Evolutionary conservation across 2,113 vertebrate genomes (phyloP).

Genomic region (Octodon degus): DNA sequence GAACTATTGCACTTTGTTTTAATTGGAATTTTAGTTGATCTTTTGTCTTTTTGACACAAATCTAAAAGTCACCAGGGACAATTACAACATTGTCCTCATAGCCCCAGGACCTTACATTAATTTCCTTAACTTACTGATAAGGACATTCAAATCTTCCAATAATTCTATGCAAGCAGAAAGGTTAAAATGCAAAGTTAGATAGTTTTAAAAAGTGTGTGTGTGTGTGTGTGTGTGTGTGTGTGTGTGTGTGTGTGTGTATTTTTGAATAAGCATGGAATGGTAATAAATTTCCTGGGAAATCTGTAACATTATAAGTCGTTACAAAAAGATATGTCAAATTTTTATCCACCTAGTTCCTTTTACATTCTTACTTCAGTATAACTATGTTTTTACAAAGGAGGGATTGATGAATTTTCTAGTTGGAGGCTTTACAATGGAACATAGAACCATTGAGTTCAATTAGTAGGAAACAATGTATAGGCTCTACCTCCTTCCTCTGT

Average conservation of each 20-base stretch:
- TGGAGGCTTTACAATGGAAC: not conserved
- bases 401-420: not conserved
- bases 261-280: not conserved
- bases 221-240: not conserved
- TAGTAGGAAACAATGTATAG: not conserved
- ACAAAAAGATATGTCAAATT: not conserved
- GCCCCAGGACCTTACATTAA: conserved; percentile 23
- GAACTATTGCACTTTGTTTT: conserved; percentile 70
- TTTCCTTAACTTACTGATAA: conserved; percentile 42
- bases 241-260: not conserved
- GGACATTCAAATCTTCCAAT: not conserved
- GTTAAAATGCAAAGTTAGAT: not conserved
- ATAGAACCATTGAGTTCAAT: not conserved
- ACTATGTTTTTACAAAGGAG: not conserved
- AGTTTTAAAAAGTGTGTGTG: not conserved
- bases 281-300: not conserved
- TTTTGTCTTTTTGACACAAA: conserved; percentile 67
- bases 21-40: conserved; percentile 76
- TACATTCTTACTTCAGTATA: not conserved
- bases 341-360: not conserved
- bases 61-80: conserved; percentile 60
- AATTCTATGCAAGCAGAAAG: conserved; percentile 5
- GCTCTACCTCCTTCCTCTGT: not conserved
- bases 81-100: conserved; percentile 59
- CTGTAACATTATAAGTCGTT: not conserved